Evolutionary conservation across 2,888 invertebrate species (phyloP).

Genomic region (Callinectes sapidus): DNA sequence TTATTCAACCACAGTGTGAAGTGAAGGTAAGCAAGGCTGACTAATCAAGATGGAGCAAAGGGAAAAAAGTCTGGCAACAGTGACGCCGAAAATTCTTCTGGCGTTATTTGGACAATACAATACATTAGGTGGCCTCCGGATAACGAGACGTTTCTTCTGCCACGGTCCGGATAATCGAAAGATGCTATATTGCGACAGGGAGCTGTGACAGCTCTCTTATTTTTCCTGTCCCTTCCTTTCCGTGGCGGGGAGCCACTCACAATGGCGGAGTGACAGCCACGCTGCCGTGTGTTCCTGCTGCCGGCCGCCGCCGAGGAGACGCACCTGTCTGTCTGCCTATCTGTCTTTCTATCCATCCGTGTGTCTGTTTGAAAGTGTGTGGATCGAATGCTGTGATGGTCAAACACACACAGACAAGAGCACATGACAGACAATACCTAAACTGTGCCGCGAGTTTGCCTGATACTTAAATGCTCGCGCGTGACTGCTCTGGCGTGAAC

Average conservation of each 20-base stretch:
- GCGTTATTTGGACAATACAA: slow-evolving; percentile 44
- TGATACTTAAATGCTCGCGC: background rate
- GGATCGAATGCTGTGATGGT: background rate
- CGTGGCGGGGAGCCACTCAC: slow-evolving; percentile 47
- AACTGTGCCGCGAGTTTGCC: background rate
- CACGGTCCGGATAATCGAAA: slow-evolving; percentile 58
- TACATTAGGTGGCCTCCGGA: slow-evolving; percentile 50
- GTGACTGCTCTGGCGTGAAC: slow-evolving; percentile 10
- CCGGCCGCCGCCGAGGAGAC: background rate
- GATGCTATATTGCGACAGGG: slow-evolving; percentile 54
- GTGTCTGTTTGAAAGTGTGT: background rate
- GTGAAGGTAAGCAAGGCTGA: background rate
- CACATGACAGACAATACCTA: background rate
- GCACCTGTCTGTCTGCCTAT: slow-evolving; percentile 39
- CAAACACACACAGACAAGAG: background rate
- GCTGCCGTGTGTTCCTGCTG: slow-evolving; percentile 28
- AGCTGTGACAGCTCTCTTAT: slow-evolving; percentile 55
- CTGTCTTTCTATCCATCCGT: slow-evolving; percentile 16
- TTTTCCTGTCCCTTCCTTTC: slow-evolving; percentile 61
- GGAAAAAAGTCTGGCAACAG: background rate
- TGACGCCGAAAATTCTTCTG: slow-evolving; percentile 1
- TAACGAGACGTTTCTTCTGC: slow-evolving; percentile 54
- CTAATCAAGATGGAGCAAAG: background rate
- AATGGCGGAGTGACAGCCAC: slow-evolving; percentile 49
- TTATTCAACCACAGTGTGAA: background rate